phyloP scores from a whole-genome alignment of 1,140 invertebrate species.

The Nasonia vitripennis region DNA sequence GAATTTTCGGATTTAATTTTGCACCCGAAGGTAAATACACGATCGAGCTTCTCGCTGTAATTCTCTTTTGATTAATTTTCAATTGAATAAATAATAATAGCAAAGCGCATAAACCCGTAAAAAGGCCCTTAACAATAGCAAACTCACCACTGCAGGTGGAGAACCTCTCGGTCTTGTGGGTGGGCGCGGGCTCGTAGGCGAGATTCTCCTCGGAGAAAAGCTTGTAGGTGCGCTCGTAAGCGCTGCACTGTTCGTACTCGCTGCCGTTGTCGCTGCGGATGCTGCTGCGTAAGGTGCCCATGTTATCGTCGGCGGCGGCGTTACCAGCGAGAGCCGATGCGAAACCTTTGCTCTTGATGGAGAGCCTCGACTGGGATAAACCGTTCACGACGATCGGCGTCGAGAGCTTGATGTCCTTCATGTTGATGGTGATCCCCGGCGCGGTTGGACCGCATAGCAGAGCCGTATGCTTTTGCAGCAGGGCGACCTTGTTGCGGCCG shows the following conservation, averaged over 20 bases:
- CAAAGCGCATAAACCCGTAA: background rate
- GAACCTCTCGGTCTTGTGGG: constrained; percentile 57
- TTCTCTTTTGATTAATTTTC: too few species aligned
- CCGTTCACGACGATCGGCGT: constrained; percentile 77
- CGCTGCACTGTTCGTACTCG: constrained; percentile 65
- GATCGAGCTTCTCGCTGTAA: too few species aligned
- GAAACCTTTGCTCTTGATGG: constrained; percentile 70
- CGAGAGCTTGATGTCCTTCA: constrained; percentile 80
- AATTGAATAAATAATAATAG: too few species aligned
- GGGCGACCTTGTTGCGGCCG: constrained; percentile 81
- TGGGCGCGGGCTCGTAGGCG: constrained; percentile 54
- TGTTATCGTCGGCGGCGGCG: constrained; percentile 46
- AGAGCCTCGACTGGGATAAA: constrained; percentile 74
- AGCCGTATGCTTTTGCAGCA: constrained; percentile 83
- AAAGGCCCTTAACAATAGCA: background rate
- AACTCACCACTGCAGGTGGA: constrained; percentile 61
- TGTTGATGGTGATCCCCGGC: constrained; percentile 79
- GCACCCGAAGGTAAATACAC: too few species aligned
- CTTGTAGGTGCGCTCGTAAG: constrained; percentile 68
- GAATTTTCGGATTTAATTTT: too few species aligned
- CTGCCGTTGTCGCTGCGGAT: constrained; percentile 62
- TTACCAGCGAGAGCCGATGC: background rate
- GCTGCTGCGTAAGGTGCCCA: constrained; percentile 49
- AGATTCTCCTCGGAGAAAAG: constrained; percentile 67
- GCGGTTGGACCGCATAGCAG: constrained; percentile 72